Evolutionary conservation across 1,140 invertebrate species (phyloP).

Genomic region (Alviniconcha marisindica): DNA sequence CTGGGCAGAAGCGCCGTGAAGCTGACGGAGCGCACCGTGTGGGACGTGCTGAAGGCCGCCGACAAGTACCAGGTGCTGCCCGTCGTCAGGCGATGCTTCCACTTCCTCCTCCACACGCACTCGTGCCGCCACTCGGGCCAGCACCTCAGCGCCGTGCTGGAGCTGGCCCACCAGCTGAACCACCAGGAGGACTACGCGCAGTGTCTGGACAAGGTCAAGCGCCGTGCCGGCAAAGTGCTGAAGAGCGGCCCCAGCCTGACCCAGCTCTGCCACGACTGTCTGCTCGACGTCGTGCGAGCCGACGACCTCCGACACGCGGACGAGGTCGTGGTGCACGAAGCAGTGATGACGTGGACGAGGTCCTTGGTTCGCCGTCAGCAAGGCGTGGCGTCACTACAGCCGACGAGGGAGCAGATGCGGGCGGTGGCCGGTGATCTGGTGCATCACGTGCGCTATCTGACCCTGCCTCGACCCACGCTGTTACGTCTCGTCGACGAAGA

Average conservation of each 20-base stretch:
- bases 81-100: neutral
- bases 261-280: conserved; percentile 9
- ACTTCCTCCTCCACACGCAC: conserved; percentile 12
- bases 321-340: neutral
- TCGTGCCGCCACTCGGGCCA: neutral
- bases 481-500: neutral
- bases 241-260: neutral
- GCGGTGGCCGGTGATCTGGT: neutral
- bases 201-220: neutral
- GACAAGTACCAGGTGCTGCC: neutral
- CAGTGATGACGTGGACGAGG: neutral
- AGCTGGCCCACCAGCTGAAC: conserved; percentile 7
- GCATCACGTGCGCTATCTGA: conserved; percentile 18
- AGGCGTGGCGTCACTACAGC: neutral
- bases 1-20: neutral
- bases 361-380: neutral
- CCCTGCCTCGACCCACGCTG: conserved; percentile 1
- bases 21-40: conserved; percentile 19
- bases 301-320: neutral
- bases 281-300: conserved; percentile 4
- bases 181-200: neutral
- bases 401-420: neutral
- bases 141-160: conserved; percentile 13
- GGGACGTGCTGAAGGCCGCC: conserved; percentile 6
- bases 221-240: neutral